Evolutionary conservation across 2,797 vertebrate genomes (phyloP), one percentile per base, ranked within the genome.

Genomic region (Hypotaenidia okinawae): DNA sequence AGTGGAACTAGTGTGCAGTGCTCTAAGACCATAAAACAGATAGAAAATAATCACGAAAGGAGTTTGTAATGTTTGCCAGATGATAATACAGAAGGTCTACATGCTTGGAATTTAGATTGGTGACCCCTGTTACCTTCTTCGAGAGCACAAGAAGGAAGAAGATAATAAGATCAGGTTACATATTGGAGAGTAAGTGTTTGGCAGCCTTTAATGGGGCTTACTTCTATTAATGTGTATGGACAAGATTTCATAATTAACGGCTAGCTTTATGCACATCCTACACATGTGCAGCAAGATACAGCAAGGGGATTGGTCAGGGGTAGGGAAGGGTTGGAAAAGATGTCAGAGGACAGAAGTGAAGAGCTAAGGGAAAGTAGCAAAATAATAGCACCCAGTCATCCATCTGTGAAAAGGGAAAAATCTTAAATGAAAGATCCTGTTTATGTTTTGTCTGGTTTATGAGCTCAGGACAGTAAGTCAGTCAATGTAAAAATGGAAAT

Each of bases 61-160:
- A 93, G 55, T 78, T 82, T 74, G 11, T 96, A 95, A 97, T 96
- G 94, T 70, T 94, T 97, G 39, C 96, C 96, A 97, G 97, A 95
- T 96, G 97, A 95, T 95, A 95, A 95, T 91, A 51, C 83, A 95
- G 83, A 89, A 92, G 51, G 57, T 82, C 79, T 95, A 73, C 74
- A 90, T 63, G 64, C 69, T 89, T 0, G 3, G 92, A 97, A 95
- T 97, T 93, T 89, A 75, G 54, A 80, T 52, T 86, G 68, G 73
- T 95, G 94, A 96, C 84, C 90, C 23, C 57, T 92, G 66, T 87
- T 95, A 82, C 83, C 75, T 96, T 90, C 64, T 77, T 89, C 69
- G 77, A 45, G 80, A 90, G 67, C 69, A 77, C 45, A 93, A 84
- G 69, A 95, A 84, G 68, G 67, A 93, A 94, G 59, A 76, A 94